Base-by-base conservation (phyloP, 2,113 vertebrate genomes). In the Alexandromys fortis region DNA sequence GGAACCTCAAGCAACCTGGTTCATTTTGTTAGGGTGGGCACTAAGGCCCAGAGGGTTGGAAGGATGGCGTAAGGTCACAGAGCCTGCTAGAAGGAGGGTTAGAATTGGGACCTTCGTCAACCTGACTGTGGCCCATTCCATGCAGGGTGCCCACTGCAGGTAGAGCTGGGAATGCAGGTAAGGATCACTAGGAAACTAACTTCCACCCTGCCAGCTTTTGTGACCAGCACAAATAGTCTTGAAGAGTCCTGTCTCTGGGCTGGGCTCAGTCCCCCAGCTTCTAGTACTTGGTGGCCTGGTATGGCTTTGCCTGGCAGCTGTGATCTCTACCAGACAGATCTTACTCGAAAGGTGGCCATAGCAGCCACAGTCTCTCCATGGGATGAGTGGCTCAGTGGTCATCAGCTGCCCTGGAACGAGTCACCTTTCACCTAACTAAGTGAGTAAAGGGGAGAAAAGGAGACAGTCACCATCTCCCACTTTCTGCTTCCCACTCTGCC, bases 351-450 rank as follows among this genome's bases (percentile, higher is more conserved):
- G 22, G 47, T 49, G 38, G 67, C 38, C 33, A 19, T 4, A 49
- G 86, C 68, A 1, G 1, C 52, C n/a, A 33, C 28, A 30, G 73
- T 28, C 30, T 75, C 52, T 91, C 45, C 58, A 45, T 3, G 49
- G 76, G 1, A 5, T 1, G 58, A 63, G 35, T 49, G 19, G 38
- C 67, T 73, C 49, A 65, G 19, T 92, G 58, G 82, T 5, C 0
- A 81, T 42, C 22, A 67, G 91, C 11, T n/a, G 16, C 96, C 73
- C 17, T 93, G 91, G 94, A 77, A 97, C 81, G 94, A 94, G 89
- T 86, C 82, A 7, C 65, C 90, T 97, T 95, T 65, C 92, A 38
- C 78, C 85, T 92, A 95, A 65, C n/a, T 92, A 49, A 49, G 49
- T 49, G 49, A 49, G 49, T 12, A 49, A 49, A 49, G 13, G 49